Percentiles rank a stretch among this genome's conserved stretches.
Conservation (phyloP, 2,797 vertebrate species). For the Arnoldichthys spilopterus region DNA sequence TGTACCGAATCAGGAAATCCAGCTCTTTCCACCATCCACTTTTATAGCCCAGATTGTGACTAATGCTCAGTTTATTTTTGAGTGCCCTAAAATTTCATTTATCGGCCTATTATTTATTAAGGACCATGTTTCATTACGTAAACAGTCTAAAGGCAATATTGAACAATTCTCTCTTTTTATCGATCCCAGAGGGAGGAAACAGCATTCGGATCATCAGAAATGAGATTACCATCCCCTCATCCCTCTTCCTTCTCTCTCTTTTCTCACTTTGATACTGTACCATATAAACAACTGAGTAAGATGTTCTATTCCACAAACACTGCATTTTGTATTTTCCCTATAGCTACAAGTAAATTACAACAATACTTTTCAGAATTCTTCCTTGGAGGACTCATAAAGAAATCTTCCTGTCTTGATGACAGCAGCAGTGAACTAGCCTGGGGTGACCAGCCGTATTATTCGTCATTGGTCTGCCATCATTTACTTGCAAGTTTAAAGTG, state of each 20-base stretch:
- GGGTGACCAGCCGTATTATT: neutral
- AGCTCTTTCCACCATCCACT: slow-evolving; percentile 66
- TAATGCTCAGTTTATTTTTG: slow-evolving; percentile 66
- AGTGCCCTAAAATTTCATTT: slow-evolving; percentile 56
- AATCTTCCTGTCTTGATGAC: neutral
- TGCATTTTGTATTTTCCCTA: neutral
- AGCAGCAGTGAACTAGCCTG: neutral
- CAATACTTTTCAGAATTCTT: neutral
- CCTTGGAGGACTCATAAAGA: neutral
- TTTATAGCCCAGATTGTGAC: slow-evolving; percentile 71
- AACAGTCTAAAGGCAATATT: slow-evolving; percentile 43
- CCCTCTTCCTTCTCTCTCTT: neutral
- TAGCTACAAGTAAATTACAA: neutral
- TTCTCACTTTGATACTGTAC: slow-evolving; percentile 6
- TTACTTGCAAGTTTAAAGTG: neutral
- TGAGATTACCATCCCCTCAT: slow-evolving; percentile 12
- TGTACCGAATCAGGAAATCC: slow-evolving; percentile 69
- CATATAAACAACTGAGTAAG: neutral
- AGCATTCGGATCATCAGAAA: slow-evolving; percentile 33
- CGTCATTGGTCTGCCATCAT: neutral
- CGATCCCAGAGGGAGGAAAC: slow-evolving; percentile 32
- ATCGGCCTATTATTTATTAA: slow-evolving; percentile 62
- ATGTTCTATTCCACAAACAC: neutral
- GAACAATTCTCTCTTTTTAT: slow-evolving; percentile 35
- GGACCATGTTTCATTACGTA: slow-evolving; percentile 56